Evolutionary conservation across 2,888 invertebrate species (phyloP).

Genomic region (Leptura quadrifasciata): DNA sequence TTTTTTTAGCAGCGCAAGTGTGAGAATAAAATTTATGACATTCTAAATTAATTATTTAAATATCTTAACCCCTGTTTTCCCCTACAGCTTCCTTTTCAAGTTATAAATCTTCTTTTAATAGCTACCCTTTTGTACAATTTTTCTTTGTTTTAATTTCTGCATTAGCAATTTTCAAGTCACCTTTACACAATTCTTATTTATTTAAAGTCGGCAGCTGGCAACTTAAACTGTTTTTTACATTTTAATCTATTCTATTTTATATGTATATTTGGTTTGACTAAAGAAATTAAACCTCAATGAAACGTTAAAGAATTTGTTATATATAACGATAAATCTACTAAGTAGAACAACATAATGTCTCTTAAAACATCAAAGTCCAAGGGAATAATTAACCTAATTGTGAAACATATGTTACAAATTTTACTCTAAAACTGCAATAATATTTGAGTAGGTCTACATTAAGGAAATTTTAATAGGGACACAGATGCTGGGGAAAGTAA

Average conservation of each 20-base stretch:
- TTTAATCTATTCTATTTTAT: too few relatives aligned
- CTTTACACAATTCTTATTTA: too few relatives aligned
- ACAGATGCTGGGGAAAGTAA: slow-evolving; percentile 9
- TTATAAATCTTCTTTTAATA: neutral
- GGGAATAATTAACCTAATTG: slow-evolving; percentile 22
- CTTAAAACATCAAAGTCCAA: slow-evolving; percentile 23
- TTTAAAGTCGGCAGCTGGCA: too few relatives aligned
- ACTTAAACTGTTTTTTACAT: too few relatives aligned
- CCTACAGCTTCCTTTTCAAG: neutral
- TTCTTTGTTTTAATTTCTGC: too few relatives aligned
- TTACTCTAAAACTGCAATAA: slow-evolving; percentile 34
- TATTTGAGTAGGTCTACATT: slow-evolving; percentile 25
- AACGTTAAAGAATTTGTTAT: too few relatives aligned
- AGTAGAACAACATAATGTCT: neutral
- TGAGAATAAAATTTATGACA: slow-evolving; percentile 5
- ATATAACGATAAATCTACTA: too few relatives aligned
- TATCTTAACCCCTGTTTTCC: slow-evolving; percentile 11
- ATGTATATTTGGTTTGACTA: too few relatives aligned
- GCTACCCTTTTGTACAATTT: neutral
- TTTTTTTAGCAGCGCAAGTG: slow-evolving; percentile 6
- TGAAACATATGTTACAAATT: slow-evolving; percentile 33
- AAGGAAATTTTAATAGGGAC: slow-evolving; percentile 23
- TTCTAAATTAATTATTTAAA: slow-evolving; percentile 20
- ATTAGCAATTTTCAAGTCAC: too few relatives aligned
- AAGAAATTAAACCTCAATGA: too few relatives aligned